Percentiles rank a stretch among this genome's conserved stretches.
phyloP scores from a whole-genome alignment of 2,113 vertebrate species.

The Circaetus gallicus region DNA sequence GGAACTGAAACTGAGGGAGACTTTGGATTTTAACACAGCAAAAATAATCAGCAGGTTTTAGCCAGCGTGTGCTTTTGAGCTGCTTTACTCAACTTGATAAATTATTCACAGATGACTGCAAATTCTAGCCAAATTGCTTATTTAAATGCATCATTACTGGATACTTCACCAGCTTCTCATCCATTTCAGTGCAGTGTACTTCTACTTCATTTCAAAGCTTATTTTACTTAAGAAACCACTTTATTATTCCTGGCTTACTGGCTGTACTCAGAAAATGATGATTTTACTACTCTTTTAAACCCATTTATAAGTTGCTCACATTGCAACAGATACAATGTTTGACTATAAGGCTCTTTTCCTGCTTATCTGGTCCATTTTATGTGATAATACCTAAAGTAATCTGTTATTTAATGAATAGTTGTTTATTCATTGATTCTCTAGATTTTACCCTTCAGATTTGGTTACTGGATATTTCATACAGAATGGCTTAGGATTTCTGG shows the following conservation, averaged over 20 bases:
- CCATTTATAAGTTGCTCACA: background rate
- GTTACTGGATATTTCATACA: background rate
- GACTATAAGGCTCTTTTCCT: background rate
- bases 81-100: conserved; percentile 52
- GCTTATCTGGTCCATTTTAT: background rate
- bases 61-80: background rate
- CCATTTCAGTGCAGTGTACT: conserved; percentile 30
- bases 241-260: background rate
- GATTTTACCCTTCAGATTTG: background rate
- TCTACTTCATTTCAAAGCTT: conserved; percentile 47
- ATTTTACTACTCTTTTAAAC: conserved; percentile 22
- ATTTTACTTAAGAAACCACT: conserved; percentile 37
- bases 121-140: conserved; percentile 56
- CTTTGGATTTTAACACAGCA: background rate
- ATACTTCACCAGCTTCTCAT: conserved; percentile 48
- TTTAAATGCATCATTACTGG: conserved; percentile 70
- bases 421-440: background rate
- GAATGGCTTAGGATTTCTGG: background rate
- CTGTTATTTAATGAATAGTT: background rate
- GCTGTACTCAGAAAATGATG: background rate
- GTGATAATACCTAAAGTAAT: background rate
- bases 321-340: background rate
- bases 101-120: conserved; percentile 68
- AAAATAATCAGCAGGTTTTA: conserved; percentile 27
- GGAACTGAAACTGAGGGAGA: background rate